Conservation (phyloP, 2,888 invertebrate genomes). For the Halictus ligatus region DNA sequence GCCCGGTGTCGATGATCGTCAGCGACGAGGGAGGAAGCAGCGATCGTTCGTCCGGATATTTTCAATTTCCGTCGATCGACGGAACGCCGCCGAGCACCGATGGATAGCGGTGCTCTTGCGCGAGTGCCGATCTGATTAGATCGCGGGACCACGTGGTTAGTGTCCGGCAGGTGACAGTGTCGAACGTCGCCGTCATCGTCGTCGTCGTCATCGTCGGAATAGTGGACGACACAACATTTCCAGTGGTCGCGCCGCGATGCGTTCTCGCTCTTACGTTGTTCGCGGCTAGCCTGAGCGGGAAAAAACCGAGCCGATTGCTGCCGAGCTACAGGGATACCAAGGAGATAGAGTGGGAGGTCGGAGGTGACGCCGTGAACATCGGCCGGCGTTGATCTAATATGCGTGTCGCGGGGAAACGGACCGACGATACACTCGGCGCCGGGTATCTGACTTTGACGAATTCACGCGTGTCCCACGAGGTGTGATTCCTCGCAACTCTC, state of each 20-base stretch:
- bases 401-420: conserved; percentile 40
- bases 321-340: not conserved
- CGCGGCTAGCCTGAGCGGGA: not conserved
- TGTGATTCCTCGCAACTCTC: conserved; percentile 18
- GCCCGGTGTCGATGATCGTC: conserved; percentile 11
- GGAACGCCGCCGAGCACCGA: conserved; percentile 21
- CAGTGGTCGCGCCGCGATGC: not conserved
- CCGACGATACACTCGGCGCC: conserved; percentile 41
- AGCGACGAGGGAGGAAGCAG: not conserved
- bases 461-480: conserved; percentile 29
- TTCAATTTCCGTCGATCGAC: not conserved
- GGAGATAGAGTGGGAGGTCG: not conserved
- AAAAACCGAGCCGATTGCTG: not conserved
- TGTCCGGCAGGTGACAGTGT: conserved; percentile 7
- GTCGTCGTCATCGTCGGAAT: not conserved
- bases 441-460: conserved; percentile 55
- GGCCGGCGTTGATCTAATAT: conserved; percentile 39
- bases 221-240: not conserved
- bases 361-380: not conserved
- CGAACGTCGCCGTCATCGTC: not conserved
- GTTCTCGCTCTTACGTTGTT: not conserved
- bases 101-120: conserved; percentile 36
- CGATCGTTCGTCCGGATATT: not conserved
- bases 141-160: conserved; percentile 40
- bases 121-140: conserved; percentile 2